Conservation (phyloP, 2,888 invertebrate species). For the Yponomeuta malinellus region DNA sequence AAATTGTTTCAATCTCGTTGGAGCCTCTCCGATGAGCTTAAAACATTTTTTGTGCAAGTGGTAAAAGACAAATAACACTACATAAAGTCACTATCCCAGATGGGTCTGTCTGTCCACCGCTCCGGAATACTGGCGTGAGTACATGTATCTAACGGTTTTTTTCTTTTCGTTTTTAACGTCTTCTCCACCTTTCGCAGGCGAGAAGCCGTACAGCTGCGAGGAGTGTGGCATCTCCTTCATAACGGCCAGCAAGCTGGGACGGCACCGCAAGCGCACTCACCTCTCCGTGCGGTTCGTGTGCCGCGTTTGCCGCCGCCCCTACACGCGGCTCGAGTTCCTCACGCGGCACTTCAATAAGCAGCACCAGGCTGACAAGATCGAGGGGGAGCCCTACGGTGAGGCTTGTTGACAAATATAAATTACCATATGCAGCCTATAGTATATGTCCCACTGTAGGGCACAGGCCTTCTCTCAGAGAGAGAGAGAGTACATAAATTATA, state of each 20-base stretch:
- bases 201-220: constrained; percentile 58
- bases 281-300: constrained; percentile 54
- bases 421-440: no score
- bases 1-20: no score
- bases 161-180: no score
- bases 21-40: no score
- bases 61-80: no score
- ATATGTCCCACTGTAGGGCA: no score
- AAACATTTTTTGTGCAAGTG: no score
- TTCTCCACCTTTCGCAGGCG: constrained; percentile 38
- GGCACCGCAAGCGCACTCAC: constrained; percentile 61
- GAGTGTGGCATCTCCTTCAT: constrained; percentile 61
- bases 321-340: constrained; percentile 49
- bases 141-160: neutral
- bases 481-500: no score
- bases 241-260: constrained; percentile 59
- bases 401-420: neutral
- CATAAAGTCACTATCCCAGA: no score
- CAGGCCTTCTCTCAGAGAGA: no score
- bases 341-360: constrained; percentile 60
- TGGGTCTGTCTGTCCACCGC: no score
- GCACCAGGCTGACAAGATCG: constrained; percentile 59
- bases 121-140: no score
- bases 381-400: constrained; percentile 64
- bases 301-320: constrained; percentile 46